Evolutionary conservation across 2,888 invertebrate genomes (phyloP), one percentile per base, ranked within the genome.

Genomic region (Apocheima hispidaria): DNA sequence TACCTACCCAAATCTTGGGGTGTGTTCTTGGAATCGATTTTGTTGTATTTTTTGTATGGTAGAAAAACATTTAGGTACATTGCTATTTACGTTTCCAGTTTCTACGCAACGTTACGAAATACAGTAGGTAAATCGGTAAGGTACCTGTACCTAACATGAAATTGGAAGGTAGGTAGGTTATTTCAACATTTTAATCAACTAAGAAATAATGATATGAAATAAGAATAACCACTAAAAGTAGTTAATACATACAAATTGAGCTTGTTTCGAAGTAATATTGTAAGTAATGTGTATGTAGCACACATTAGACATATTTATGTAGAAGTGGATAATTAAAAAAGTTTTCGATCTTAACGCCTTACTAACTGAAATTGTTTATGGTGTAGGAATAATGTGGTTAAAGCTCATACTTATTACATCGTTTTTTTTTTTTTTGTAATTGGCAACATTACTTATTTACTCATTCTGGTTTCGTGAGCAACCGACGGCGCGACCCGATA

Each of bases 11-110:
- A 48, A 41, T 28, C 43, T 53, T 30, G 18, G 55, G 60, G 44
- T 60, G 26, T 36, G 41, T 62, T 57, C 52, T 56, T 20, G 20
- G 55, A 60, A 56, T 16, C 36, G 36, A 18, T 49, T 46, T 41
- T 30, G 7, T 35, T 43, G 10, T 12, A 10, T 36, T 44, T 30
- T 53, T 58, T 50, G 57, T 35, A 30, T 36, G 40, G 43, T 44
- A 53, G 20, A 58, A 62, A 57, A 41, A 53, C 2, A 16, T 44
- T 35, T 35, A n/a, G n/a, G n/a, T n/a, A n/a, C 5, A 2, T 26
- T 26, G 10, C 23, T 23, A 36, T 41, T 40, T 10, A 59, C 28
- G 54, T 54, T 4, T 0, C 14, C 33, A 46, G 28, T 14, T 28
- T 14, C 35, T 35, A 14, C n/a, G 18, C 28, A 30, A 12, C 7